These are phyloP conservation scores for Leucophenga maculata DNA, from an alignment of 2,888 invertebrate genomes.

Conservation along the genomic window DNA sequence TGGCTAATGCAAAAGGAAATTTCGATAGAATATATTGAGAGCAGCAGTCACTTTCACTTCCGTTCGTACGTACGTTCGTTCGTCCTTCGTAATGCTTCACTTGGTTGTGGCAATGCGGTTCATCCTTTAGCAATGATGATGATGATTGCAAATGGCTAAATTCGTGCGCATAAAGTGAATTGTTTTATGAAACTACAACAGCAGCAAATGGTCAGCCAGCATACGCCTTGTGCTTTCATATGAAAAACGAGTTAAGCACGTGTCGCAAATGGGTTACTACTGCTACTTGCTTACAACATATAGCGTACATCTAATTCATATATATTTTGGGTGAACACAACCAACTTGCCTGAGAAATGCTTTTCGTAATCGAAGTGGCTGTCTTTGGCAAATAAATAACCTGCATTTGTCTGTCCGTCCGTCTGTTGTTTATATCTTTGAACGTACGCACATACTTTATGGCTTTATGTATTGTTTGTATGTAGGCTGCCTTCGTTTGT, in stretches of 20 bases:
- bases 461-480: constrained; percentile 28
- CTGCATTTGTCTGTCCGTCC: neutral
- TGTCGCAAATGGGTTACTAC: constrained; percentile 57
- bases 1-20: neutral
- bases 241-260: constrained; percentile 66
- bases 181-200: constrained; percentile 51
- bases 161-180: constrained; percentile 63
- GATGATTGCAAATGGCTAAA: constrained; percentile 61
- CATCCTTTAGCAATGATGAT: constrained; percentile 49
- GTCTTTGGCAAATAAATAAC: constrained; percentile 24
- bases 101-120: constrained; percentile 25
- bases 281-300: constrained; percentile 2
- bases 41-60: constrained; percentile 1
- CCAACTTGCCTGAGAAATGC: too few relatives aligned
- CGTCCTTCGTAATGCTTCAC: constrained; percentile 6
- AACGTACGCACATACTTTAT: constrained; percentile 51
- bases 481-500: constrained; percentile 44
- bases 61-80: too few relatives aligned
- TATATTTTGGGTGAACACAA: neutral
- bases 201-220: neutral
- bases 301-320: constrained; percentile 21
- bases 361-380: constrained; percentile 49
- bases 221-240: constrained; percentile 32
- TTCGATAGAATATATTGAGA: neutral
- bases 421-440: constrained; percentile 37